Conservation (phyloP, 2,797 vertebrate species). For the Cyclopterus lumpus region DNA sequence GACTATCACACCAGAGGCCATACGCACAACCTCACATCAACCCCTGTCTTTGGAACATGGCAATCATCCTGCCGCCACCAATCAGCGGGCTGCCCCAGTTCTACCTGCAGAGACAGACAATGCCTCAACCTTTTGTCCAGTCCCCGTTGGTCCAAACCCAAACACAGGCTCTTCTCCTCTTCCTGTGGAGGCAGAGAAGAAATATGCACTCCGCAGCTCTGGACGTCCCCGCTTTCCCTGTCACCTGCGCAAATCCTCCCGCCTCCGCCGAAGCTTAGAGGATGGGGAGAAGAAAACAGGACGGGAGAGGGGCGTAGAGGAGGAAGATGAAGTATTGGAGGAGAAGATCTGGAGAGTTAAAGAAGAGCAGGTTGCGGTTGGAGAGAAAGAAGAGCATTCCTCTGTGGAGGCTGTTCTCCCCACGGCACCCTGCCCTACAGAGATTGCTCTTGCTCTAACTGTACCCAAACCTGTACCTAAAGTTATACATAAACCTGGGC, state of each 20-base stretch:
- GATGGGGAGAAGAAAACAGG: slow-evolving; percentile 73
- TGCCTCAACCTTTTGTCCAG: slow-evolving; percentile 65
- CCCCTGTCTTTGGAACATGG: slow-evolving; percentile 67
- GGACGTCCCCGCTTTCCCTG: slow-evolving; percentile 95
- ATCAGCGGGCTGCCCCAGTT: slow-evolving; percentile 66
- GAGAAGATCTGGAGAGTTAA: slow-evolving; percentile 78
- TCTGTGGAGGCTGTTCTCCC: slow-evolving; percentile 63
- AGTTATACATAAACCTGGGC: slow-evolving; percentile 69
- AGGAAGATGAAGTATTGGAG: slow-evolving; percentile 68
- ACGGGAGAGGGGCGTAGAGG: slow-evolving; percentile 70
- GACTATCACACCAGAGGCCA: slow-evolving; percentile 71
- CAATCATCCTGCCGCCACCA: slow-evolving; percentile 69
- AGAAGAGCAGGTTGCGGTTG: slow-evolving; percentile 63
- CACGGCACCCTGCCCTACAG: slow-evolving; percentile 55
- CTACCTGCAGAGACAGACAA: slow-evolving; percentile 60
- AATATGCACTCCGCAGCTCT: slow-evolving; percentile 94
- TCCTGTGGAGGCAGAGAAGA: slow-evolving; percentile 89
- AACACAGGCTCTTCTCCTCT: slow-evolving; percentile 76
- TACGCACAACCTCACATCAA: slow-evolving; percentile 71
- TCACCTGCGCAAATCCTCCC: slow-evolving; percentile 90
- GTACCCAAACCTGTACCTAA: slow-evolving; percentile 72
- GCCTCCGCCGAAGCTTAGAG: slow-evolving; percentile 83
- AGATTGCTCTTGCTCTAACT: slow-evolving; percentile 60
- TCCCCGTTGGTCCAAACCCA: slow-evolving; percentile 77
- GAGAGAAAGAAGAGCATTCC: slow-evolving; percentile 55